Base-by-base conservation (phyloP, 2,797 vertebrate species). In the Catamblyrhynchus diadema region DNA sequence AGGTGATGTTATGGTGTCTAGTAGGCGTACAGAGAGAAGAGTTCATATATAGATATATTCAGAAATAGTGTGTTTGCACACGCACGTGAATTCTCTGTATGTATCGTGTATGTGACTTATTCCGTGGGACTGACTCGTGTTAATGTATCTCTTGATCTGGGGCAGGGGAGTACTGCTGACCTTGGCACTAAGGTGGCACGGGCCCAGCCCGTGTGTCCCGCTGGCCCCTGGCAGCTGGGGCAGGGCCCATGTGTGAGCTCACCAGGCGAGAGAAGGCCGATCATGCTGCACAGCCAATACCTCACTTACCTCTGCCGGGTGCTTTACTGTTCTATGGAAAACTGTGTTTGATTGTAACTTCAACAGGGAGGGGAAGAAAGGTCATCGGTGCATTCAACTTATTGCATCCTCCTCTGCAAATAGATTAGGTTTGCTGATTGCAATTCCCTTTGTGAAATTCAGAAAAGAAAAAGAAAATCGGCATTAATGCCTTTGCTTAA, bases 101-200 rank as follows among this genome's bases (percentile, higher is more conserved):
- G 98, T 97, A 88, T 97, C 37, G 96, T 98, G 97, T 98, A 96
- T 97, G 97, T 98, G 97, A 97, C 98, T 98, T 97, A 97, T 98
- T 98, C 98, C 60, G 96, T 98, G 98, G 97, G 98, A 98, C 97
- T 98, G 98, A 95, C 98, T 98, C 97, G 97, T 98, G 98, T 98
- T 98, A 98, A 97, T 97, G 88, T 97, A 97, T 98, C 98, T 98
- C 88, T 98, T 97, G 97, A 98, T 96, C 97, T 97, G 98, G 98
- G 97, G 98, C 96, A 98, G 96, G 92, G 97, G 97, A 97, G 81
- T 90, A 81, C 94, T 94, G 95, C 96, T 97, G 96, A 97, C 97
- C 94, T 97, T 96, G 74, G 97, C 98, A 98, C 98, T 98, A 98
- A 95, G 53, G 98, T 98, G 94, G 93, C 95, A 75, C 14, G 65